Base-by-base conservation (phyloP, 2,888 invertebrate genomes). In the Rutpela maculata region DNA sequence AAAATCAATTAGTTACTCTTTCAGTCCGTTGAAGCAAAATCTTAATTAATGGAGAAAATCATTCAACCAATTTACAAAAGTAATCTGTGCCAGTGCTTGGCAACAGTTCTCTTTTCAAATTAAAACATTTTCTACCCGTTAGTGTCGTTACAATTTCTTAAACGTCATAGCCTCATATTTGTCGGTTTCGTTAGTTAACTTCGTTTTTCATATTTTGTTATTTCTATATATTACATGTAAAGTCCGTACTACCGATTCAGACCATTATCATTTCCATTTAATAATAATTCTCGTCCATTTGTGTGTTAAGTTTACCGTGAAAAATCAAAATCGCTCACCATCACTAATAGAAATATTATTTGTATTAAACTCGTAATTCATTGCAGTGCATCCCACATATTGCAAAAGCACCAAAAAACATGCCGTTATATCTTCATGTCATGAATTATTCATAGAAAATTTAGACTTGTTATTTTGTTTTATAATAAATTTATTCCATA, bases 301-400 rank as follows among this genome's bases (percentile, higher is more conserved):
- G n/a, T 50, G 50, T 50, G 50, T 50, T 50, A 6, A n/a, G n/a
- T 50, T 50, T 50, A n/a, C n/a, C 5, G n/a, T 50, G 50, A n/a
- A 50, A 50, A 50, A 1, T 4, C 15, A 6, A 2, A 50, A 43
- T 1, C 43, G 43, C 50, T 50, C 50, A 50, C 50, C n/a, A 50
- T n/a, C 50, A 50, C 50, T 50, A 50, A 50, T 50, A n/a, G 50
- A 50, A 50, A 50, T 50, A n/a, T 50, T 50, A 50, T 50, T n/a
- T 50, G 12, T 50, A 17, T 50, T 50, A 50, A 6, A n/a, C n/a
- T n/a, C n/a, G n/a, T n/a, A 50, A 6, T 50, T 0, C 50, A 50
- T n/a, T n/a, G 50, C 4, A 15, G 12, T 43, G 12, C 12, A 12
- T 43, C 15, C 50, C n/a, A 50, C 7, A 35, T 35, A 35, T 7